Evolutionary conservation across 2,888 invertebrate genomes (phyloP), one percentile per base, ranked within the genome.

Genomic region (Epistrophella euchroma): DNA sequence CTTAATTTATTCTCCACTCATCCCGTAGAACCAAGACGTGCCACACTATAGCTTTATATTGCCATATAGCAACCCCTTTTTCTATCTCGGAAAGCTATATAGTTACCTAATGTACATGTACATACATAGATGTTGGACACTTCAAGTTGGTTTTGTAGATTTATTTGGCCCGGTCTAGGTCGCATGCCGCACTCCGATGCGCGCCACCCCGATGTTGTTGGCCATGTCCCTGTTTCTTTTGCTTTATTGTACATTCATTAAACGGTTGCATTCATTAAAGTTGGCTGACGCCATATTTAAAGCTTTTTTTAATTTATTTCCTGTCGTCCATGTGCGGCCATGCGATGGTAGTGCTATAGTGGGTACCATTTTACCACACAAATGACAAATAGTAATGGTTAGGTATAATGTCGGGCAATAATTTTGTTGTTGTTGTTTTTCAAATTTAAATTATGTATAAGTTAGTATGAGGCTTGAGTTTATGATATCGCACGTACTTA

Each of bases 211-310:
- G 74, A 70, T 79, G 74, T 79, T 66, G 79, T 64, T 58, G 28
- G 52, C 35, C 52, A 45, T 37, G 68, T 68, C 68, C 45, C 43
- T 58, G 58, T 43, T 52, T 43, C 45, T 47, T 40, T 25, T 15
- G 60, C 17, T 66, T 76, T 76, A 76, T 85, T 81, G 58, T 81
- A 76, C 76, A 81, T 76, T 72, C 80, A 81, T 85, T 85, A 81
- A 85, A 85, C 75, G 81, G 81, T 73, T 45, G 85, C 75, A 80
- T 76, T 81, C 76, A 85, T 81, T 85, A 76, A 80, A 81, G 80
- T 85, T 85, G 72, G 66, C 85, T 80, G 85, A 73, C 76, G 85
- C 81, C 76, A 80, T 81, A 76, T 85, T 81, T 81, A 81, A 85
- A 81, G 81, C 68, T 17, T 75, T 72, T 71, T 66, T 75, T 58